A percentile compares a stretch with the other conserved stretches of the same genome.
phyloP scores from a whole-genome alignment of 2,113 vertebrate genomes.

The Mustela lutreola region DNA sequence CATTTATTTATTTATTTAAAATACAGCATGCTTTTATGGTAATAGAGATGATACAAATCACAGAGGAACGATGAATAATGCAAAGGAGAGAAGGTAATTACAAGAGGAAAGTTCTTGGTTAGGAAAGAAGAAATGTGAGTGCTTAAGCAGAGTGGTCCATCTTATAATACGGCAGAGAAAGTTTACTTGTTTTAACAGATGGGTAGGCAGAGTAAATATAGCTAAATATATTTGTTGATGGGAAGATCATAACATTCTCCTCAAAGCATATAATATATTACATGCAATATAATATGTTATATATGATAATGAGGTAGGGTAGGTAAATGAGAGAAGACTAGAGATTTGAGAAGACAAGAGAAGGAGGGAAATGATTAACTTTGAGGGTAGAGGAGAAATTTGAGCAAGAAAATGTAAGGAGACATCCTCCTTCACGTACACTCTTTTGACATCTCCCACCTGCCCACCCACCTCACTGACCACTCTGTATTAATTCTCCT shows the following conservation, averaged over 20 bases:
- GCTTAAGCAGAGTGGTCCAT: background rate
- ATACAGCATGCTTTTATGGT: background rate
- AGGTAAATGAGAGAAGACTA: background rate
- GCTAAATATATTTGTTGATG: background rate
- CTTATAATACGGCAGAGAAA: background rate
- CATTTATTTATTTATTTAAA: background rate
- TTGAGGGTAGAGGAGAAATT: background rate
- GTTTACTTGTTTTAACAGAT: background rate
- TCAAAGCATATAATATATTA: background rate
- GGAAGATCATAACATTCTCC: background rate
- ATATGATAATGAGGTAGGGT: background rate
- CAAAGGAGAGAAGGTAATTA: background rate
- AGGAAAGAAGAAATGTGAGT: background rate
- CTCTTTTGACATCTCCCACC: background rate
- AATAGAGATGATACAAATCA: background rate
- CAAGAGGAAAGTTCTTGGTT: background rate
- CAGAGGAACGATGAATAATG: background rate
- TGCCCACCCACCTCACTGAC: background rate
- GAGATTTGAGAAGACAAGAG: background rate
- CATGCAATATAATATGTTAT: too few relatives aligned
- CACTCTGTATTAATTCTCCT: background rate
- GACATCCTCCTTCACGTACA: background rate
- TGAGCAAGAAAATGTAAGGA: background rate
- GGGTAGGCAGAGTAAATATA: background rate
- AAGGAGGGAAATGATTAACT: background rate